Percentiles rank a stretch among this genome's conserved stretches.
Conservation (phyloP, 1,140 invertebrate species). For the Sogatella furcifera region DNA sequence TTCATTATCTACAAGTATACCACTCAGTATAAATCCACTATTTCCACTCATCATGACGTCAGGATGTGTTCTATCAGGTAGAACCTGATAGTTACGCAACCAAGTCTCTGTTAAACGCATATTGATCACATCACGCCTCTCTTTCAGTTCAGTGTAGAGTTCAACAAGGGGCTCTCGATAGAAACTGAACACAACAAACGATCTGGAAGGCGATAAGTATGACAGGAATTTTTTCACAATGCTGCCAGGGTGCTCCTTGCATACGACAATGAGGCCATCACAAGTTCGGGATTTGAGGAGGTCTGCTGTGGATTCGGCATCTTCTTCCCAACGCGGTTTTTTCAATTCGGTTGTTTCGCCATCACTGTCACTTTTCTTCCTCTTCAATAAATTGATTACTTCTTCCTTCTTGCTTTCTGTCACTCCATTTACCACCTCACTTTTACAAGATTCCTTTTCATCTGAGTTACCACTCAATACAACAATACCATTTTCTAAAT, state of each 20-base stretch:
- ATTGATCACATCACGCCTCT: slow-evolving; percentile 51
- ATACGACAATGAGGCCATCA: slow-evolving; percentile 67
- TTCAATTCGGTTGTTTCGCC: slow-evolving; percentile 26
- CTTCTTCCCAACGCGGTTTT: slow-evolving; percentile 50
- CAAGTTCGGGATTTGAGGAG: slow-evolving; percentile 46
- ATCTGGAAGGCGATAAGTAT: slow-evolving; percentile 64
- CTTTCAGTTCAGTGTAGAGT: slow-evolving; percentile 63
- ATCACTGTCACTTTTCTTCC: too few species aligned
- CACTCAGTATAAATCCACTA: slow-evolving; percentile 64
- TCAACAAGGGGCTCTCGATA: slow-evolving; percentile 73
- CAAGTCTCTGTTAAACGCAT: slow-evolving; percentile 75
- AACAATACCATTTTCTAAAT: background rate
- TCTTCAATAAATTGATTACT: background rate
- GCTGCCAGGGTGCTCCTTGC: slow-evolving; percentile 73
- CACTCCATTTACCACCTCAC: background rate
- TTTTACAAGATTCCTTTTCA: background rate
- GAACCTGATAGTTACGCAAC: slow-evolving; percentile 79
- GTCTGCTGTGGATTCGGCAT: slow-evolving; percentile 47
- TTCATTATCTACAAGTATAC: slow-evolving; percentile 25
- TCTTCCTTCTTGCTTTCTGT: slow-evolving; percentile 4
- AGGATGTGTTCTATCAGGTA: slow-evolving; percentile 74
- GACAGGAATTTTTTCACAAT: slow-evolving; percentile 61
- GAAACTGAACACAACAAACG: slow-evolving; percentile 72
- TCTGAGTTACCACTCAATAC: background rate
- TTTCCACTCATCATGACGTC: slow-evolving; percentile 62